Evolutionary conservation across 2,797 vertebrate genomes (phyloP), one percentile per base, ranked within the genome.

Genomic region (Poeciliopsis gracilis): DNA sequence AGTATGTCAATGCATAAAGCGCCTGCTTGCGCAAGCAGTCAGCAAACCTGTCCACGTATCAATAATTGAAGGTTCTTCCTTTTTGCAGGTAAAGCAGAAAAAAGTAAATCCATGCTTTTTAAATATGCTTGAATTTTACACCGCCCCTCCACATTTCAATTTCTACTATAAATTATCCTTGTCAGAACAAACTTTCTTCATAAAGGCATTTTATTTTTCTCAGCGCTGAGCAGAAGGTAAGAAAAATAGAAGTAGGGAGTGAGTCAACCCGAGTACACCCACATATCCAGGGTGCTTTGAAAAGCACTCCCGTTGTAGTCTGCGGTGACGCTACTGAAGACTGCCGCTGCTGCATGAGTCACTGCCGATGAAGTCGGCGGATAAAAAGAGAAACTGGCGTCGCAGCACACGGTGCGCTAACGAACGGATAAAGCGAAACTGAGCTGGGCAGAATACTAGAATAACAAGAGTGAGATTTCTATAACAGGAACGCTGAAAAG

Each of bases 301-400:
- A 91, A 89, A 8, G 30, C 80, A 82, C 81, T 88, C 83, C 72
- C 28, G 87, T 77, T 80, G 85, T 87, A 92, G 86, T 90, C 82
- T 85, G 86, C 9, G 71, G 36, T 7, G 73, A 86, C 75, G 72
- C 87, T 81, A 73, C 72, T 80, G 81, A 85, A 86, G 87, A 85
- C 81, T 83, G 88, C 88, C 83, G 84, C 87, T 70, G 61, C 73
- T 33, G 75, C 55, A 87, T 91, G 92, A 93, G 86, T 93, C 91
- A 92, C 72, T 87, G 87, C 79, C 11, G 11, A 79, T 83, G 80
- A 83, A 88, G 85, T 82, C 38, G 0, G 75, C 59, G 82, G 81
- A 84, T 69, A 38, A 81, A 80, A 82, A 79, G 53, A 72, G 15
- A 78, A 81, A 75, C 69, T 47, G 75, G 53, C 74, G 69, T 79